Base-by-base conservation (phyloP, 2,113 vertebrate species). In the Cyphomyrus discorhynchus region DNA sequence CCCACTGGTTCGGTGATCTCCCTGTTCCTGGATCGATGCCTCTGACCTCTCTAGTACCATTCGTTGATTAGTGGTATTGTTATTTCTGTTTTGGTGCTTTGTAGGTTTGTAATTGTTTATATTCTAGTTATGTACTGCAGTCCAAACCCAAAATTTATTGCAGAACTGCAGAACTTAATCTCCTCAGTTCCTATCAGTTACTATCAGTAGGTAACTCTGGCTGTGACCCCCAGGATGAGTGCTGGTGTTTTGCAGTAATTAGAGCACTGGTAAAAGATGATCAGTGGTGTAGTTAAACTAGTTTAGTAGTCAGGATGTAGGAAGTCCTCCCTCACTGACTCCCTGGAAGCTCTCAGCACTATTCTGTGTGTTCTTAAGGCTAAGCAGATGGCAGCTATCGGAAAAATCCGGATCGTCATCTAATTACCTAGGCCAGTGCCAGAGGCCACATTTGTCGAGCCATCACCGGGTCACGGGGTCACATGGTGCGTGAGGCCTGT, bases 11-110 rank as follows among this genome's bases (percentile, higher is more conserved):
- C 8, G 3, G 42, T 19, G 17, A 47, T 47, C 42, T 83, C 31
- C 45, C 9, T 7, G 6, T 84, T 46, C 45, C 45, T 84, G 39
- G 45, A 9, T 47, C 21, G 21, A 47, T 84, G 39, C 82, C 19
- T 84, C 82, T 84, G 82, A 84, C 45, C 82, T 84, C 10, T 47
- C 17, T 84, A 84, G 42, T 84, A 45, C 42, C 82, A 84, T 84
- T 84, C 11, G 45, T 84, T 84, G 24, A 47, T 84, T 84, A 46
- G 82, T 45, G 82, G 42, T n/a, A 9, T 47, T 84, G 45, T n/a
- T 13, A 47, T 84, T 24, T 84, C 42, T 47, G 82, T 45, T 24
- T 24, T 13, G 39, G 39, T 47, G 39, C 21, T 82, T 45, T 82
- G 39, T 45, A 21, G 77, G 15, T 39, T 82, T 21, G 39, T 82